A percentile compares a stretch with the other conserved stretches of the same genome.
Conservation (phyloP, 2,888 invertebrate species). For the Caenorhabditis doughertyi region DNA sequence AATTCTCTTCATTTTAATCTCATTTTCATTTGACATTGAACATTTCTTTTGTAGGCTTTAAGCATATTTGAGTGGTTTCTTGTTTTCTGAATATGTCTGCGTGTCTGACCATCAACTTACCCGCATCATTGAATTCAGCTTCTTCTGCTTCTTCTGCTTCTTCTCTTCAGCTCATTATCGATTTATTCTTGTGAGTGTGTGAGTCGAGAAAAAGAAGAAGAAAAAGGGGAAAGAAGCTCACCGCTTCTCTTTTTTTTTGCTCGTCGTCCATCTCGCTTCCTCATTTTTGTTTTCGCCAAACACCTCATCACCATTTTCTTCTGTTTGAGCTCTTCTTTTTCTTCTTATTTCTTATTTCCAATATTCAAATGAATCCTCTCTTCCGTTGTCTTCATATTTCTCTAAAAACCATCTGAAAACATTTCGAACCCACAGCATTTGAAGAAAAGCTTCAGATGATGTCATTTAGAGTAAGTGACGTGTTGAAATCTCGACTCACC, state of each 20-base stretch:
- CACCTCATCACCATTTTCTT: constrained; percentile 42
- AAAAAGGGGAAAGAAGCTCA: background rate
- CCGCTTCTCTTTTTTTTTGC: constrained; percentile 19
- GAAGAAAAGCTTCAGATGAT: background rate
- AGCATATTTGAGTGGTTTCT: constrained; percentile 24
- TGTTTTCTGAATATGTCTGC: constrained; percentile 32
- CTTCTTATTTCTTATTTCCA: background rate
- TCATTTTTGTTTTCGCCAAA: constrained; percentile 45
- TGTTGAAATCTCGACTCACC: background rate
- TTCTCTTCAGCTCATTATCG: constrained; percentile 13
- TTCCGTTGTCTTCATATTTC: constrained; percentile 9
- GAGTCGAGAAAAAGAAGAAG: constrained; percentile 8
- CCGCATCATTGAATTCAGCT: constrained; percentile 46
- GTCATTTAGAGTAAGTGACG: too few species aligned
- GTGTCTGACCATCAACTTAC: constrained; percentile 34
- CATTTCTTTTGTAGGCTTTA: background rate
- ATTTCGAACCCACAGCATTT: background rate
- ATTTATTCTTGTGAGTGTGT: constrained; percentile 34
- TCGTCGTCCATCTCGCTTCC: constrained; percentile 35
- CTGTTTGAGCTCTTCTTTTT: constrained; percentile 14
- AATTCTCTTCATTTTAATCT: background rate
- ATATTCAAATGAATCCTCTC: constrained; percentile 8
- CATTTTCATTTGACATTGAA: background rate
- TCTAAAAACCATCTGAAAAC: background rate
- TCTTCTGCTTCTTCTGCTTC: constrained; percentile 31